Evolutionary conservation across 1,140 invertebrate genomes (phyloP).

Genomic region (Drosophila lacteicornis): DNA sequence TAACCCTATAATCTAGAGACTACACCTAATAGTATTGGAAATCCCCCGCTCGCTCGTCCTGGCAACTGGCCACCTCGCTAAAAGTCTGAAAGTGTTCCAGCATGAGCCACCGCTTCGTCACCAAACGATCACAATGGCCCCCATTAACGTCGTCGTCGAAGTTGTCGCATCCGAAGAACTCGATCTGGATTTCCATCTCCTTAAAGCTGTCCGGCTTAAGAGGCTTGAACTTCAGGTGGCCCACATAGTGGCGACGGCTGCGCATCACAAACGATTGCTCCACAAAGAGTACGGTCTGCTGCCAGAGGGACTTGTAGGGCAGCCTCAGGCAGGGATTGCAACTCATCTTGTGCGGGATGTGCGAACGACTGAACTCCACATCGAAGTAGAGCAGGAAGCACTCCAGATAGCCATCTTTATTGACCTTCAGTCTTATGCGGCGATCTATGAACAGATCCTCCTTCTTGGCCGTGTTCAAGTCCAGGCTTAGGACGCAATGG

Average conservation of each 20-base stretch:
- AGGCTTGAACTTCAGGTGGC: slow-evolving; percentile 29
- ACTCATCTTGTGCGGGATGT: slow-evolving; percentile 41
- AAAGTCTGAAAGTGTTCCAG: slow-evolving; percentile 39
- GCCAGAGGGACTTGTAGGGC: slow-evolving; percentile 55
- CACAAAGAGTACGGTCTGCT: slow-evolving; percentile 66
- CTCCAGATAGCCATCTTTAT: slow-evolving; percentile 39
- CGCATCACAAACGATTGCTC: slow-evolving; percentile 61
- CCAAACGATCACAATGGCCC: slow-evolving; percentile 6
- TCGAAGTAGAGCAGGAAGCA: slow-evolving; percentile 73
- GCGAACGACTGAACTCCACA: slow-evolving; percentile 64
- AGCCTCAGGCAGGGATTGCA: slow-evolving; percentile 41
- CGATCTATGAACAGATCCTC: slow-evolving; percentile 39
- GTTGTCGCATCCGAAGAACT: slow-evolving; percentile 6
- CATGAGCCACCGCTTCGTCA: slow-evolving; percentile 56
- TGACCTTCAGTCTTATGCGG: slow-evolving; percentile 19
- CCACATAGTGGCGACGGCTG: slow-evolving; percentile 19
- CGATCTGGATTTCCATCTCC: slow-evolving; percentile 46
- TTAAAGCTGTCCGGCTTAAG: slow-evolving; percentile 13
- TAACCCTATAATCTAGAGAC: background rate
- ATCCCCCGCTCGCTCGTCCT: slow-evolving; percentile 30
- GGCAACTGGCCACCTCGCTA: slow-evolving; percentile 49
- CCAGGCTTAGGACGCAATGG: slow-evolving; percentile 39
- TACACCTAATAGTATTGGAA: slow-evolving; percentile 2
- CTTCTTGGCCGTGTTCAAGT: slow-evolving; percentile 32
- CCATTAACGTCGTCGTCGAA: background rate